Conservation (phyloP, 2,888 invertebrate species). For the Gerris lacustris region DNA sequence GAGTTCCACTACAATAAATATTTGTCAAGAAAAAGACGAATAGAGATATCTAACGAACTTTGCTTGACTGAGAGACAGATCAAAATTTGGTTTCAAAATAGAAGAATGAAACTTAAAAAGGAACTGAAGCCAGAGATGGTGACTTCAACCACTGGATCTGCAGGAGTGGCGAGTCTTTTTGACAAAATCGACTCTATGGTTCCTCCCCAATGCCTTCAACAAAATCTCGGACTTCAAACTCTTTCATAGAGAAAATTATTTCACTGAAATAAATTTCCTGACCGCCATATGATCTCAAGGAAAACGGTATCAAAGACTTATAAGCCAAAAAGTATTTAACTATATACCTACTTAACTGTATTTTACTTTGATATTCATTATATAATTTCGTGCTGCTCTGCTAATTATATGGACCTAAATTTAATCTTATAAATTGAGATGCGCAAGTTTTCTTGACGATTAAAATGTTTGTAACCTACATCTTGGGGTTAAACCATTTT, state of each 20-base stretch:
- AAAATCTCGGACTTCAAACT: not conserved
- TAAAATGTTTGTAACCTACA: too few species aligned
- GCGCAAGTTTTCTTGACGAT: too few species aligned
- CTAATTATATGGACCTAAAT: too few species aligned
- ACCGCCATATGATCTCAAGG: too few species aligned
- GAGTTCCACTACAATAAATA: conserved; percentile 98
- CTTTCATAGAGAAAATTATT: not conserved
- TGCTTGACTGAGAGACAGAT: conserved; percentile 94
- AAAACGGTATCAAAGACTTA: too few species aligned
- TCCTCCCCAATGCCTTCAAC: conserved; percentile 4
- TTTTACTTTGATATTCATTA: too few species aligned
- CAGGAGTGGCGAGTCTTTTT: conserved; percentile 14
- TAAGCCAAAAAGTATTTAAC: too few species aligned
- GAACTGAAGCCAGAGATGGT: conserved; percentile 79
- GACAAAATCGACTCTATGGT: conserved; percentile 16
- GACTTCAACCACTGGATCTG: conserved; percentile 1
- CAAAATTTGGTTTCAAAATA: conserved; percentile 99
- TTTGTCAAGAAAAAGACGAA: conserved; percentile 85
- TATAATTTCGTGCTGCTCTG: too few species aligned
- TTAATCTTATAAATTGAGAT: too few species aligned
- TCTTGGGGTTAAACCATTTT: too few species aligned
- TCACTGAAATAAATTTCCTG: too few species aligned
- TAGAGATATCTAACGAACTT: conserved; percentile 91
- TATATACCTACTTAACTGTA: too few species aligned
- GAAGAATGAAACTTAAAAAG: conserved; percentile 98